Evolutionary conservation across 2,888 invertebrate genomes (phyloP).

Genomic region (Agonopterix heracliana): DNA sequence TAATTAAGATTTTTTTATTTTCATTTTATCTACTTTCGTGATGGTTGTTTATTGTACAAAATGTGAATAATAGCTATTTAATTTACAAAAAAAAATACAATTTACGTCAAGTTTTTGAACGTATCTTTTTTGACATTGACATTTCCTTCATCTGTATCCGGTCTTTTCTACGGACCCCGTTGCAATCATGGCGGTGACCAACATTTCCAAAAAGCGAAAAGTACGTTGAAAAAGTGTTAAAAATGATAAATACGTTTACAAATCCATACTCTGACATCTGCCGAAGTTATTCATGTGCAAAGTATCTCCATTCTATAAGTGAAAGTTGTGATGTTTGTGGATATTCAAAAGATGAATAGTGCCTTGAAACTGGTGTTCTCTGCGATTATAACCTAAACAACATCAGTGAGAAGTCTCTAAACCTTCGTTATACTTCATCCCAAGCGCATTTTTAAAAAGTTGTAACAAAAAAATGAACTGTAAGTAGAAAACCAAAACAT

Average conservation of each 20-base stretch:
- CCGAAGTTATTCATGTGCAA: constrained; percentile 15
- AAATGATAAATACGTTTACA: constrained; percentile 31
- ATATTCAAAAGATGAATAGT: constrained; percentile 22
- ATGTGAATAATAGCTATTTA: too few species aligned
- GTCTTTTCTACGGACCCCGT: constrained; percentile 53
- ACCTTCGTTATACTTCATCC: neutral
- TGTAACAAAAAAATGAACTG: neutral
- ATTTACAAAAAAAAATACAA: too few species aligned
- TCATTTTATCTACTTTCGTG: too few species aligned
- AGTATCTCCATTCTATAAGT: constrained; percentile 26
- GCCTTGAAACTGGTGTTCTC: neutral
- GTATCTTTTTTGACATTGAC: constrained; percentile 44
- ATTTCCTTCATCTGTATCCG: constrained; percentile 30
- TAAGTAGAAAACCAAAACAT: constrained; percentile 39
- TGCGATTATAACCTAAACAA: too few species aligned
- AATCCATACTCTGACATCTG: constrained; percentile 14
- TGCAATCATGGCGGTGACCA: constrained; percentile 72
- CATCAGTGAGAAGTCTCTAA: too few species aligned
- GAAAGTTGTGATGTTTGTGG: constrained; percentile 58
- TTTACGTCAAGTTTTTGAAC: neutral
- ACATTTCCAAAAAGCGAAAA: constrained; percentile 75
- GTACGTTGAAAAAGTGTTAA: constrained; percentile 47
- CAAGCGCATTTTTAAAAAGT: too few species aligned
- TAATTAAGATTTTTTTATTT: too few species aligned
- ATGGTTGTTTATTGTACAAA: too few species aligned